Evolutionary conservation across 2,113 vertebrate species (phyloP).

Genomic region (Aramus guarauna): DNA sequence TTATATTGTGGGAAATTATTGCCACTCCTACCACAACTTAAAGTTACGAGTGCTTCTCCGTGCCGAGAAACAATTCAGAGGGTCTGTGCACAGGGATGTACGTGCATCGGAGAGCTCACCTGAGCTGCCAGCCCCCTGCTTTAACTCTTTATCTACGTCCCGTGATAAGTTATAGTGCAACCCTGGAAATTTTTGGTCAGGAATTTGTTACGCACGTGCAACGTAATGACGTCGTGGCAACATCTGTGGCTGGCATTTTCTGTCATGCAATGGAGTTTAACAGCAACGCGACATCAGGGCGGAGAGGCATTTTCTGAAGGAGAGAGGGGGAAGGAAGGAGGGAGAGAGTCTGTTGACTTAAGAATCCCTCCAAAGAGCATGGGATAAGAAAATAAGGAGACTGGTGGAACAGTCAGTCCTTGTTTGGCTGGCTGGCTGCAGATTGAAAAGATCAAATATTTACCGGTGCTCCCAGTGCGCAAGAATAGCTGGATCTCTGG

Average conservation of each 20-base stretch:
- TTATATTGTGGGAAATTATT: constrained; percentile 20
- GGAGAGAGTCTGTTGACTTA: constrained; percentile 12
- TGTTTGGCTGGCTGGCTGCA: constrained; percentile 27
- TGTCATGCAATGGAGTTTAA: neutral
- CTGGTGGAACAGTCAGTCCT: constrained; percentile 33
- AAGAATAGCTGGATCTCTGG: constrained; percentile 22
- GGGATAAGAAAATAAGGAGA: constrained; percentile 50
- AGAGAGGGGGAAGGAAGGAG: neutral
- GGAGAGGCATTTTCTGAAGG: neutral
- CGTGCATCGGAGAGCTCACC: neutral
- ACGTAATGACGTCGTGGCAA: neutral
- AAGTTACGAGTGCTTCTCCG: neutral
- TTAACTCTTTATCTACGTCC: neutral
- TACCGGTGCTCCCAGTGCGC: constrained; percentile 21
- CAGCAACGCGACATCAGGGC: neutral
- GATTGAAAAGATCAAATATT: constrained; percentile 60
- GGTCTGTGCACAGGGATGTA: neutral
- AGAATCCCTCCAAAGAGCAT: constrained; percentile 27
- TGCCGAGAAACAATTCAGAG: neutral
- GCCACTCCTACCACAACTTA: neutral
- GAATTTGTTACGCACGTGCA: neutral
- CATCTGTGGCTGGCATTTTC: neutral
- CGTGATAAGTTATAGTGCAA: neutral
- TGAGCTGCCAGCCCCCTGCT: neutral
- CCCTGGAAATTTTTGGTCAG: neutral